Base-by-base conservation (phyloP, 2,888 invertebrate genomes). In the Sabatieria punctata region DNA sequence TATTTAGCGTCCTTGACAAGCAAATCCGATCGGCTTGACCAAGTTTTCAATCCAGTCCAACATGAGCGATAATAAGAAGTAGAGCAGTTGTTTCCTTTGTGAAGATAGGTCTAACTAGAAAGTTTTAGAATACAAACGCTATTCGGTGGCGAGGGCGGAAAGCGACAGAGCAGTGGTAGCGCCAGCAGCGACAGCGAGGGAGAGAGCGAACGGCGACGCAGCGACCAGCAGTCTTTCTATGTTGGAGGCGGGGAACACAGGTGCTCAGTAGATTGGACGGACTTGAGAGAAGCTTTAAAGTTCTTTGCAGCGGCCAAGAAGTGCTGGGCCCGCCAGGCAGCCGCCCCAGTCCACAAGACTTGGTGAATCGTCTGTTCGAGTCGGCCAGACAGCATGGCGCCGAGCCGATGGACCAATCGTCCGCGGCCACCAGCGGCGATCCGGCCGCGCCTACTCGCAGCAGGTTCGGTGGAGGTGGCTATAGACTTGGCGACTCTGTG, bases 301-400 rank as follows among this genome's bases (percentile, higher is more conserved):
- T 45, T 19, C n/a, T 24, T 46, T 48, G 24, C 40, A 48, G 48
- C 23, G 48, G 48, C 24, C 48, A 48, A 41, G 18, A 48, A 45
- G 48, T 48, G 22, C 25, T 48, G 11, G 48, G 48, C 4, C 48
- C 48, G 27, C 39, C 4, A 4, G 39, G 39, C 39, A 15, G 18
- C 8, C n/a, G 38, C 4, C 27, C 37, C 11, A 42, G 23, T 18
- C n/a, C 13, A 18, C 25, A 47, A 6, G 22, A 18, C 21, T 4
- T 48, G 40, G 38, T 47, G 36, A 23, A 47, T 4, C n/a, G 35
- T 19, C 4, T 48, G 11, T 48, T 48, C 41, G 13, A 47, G 41
- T 19, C 39, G 18, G 48, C 48, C 15, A 25, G 13, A 11, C 13
- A 41, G 25, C 41, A 41, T 15, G 24, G 22, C 8, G 24, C 41